Conservation (phyloP, 2,113 vertebrate genomes). For the Lates calcarifer region DNA sequence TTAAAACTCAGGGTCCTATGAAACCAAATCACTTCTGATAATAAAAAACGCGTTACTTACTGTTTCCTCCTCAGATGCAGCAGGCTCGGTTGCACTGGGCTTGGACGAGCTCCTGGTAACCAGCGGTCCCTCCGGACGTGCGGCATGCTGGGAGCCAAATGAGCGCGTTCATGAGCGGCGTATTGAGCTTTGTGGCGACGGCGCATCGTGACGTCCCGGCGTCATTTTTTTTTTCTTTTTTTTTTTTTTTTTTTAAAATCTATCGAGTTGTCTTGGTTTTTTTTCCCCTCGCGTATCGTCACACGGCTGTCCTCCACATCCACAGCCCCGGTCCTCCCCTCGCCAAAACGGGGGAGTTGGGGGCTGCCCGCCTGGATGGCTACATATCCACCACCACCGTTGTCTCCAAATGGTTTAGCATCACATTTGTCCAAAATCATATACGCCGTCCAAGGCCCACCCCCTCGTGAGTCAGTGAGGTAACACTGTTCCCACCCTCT, state of each 20-base stretch:
- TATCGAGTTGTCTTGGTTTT: conserved; percentile 62
- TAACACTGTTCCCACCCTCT: conserved; percentile 80
- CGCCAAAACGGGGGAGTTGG: conserved; percentile 52
- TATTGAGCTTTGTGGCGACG: conserved; percentile 81
- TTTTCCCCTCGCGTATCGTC: conserved; percentile 20
- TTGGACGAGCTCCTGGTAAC: conserved; percentile 59
- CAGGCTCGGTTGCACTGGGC: conserved; percentile 52
- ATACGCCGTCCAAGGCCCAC: conserved; percentile 78
- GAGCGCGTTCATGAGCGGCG: conserved; percentile 78
- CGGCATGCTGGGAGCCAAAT: conserved; percentile 72
- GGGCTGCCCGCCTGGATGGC: conserved; percentile 57
- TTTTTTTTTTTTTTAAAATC: conserved; percentile 50
- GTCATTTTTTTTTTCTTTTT: conserved; percentile 80
- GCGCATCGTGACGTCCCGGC: conserved; percentile 84
- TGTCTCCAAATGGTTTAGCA: conserved; percentile 70
- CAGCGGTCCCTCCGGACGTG: conserved; percentile 66
- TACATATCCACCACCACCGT: conserved; percentile 70
- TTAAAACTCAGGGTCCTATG: neutral
- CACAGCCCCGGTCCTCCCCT: conserved; percentile 65
- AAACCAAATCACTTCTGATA: conserved; percentile 9
- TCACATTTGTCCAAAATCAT: conserved; percentile 81
- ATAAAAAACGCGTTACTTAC: conserved; percentile 55
- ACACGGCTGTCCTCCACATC: conserved; percentile 57
- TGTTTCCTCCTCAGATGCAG: conserved; percentile 51
- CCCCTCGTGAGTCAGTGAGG: conserved; percentile 81